Percentiles rank a stretch among this genome's conserved stretches.
These are phyloP conservation scores for Amphipyra berbera DNA, from an alignment of 2,888 invertebrate genomes.

Conservation along the genomic window DNA sequence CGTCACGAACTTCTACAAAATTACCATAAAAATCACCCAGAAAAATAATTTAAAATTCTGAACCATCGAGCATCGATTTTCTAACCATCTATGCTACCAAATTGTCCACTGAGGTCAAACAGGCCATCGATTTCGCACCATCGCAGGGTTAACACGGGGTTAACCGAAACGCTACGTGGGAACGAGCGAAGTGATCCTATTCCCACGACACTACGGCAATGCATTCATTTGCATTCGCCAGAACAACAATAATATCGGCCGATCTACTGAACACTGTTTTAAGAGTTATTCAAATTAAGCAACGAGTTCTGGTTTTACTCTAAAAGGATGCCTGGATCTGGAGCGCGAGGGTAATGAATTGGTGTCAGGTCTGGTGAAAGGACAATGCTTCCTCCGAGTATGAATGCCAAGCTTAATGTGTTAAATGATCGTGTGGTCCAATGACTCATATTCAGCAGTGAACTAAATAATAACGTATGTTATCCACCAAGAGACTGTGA, in stretches of 20 bases:
- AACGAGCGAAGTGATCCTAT: conserved; percentile 69
- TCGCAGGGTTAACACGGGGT: conserved; percentile 75
- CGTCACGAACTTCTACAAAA: no score
- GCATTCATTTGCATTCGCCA: conserved; percentile 76
- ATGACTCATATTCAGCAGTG: conserved; percentile 1
- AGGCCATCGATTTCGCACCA: conserved; percentile 74
- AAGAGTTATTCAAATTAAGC: conserved; percentile 59
- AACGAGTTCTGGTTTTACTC: conserved; percentile 37
- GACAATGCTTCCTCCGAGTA: conserved; percentile 2
- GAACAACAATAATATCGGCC: conserved; percentile 72
- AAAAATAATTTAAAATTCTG: conserved; percentile 39
- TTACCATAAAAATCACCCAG: conserved; percentile 8
- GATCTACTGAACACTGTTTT: conserved; percentile 50
- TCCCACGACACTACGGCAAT: conserved; percentile 72
- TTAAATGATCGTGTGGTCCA: not conserved
- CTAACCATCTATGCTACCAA: conserved; percentile 54
- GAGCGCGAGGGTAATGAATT: conserved; percentile 48
- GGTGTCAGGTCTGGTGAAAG: conserved; percentile 26
- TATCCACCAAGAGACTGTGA: no score
- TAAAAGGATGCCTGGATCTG: conserved; percentile 45
- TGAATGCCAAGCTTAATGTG: not conserved
- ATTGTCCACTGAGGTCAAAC: conserved; percentile 57
- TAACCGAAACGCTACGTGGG: conserved; percentile 78
- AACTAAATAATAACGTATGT: no score
- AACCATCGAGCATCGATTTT: conserved; percentile 27